Conservation (phyloP, 2,888 invertebrate genomes). For the Agrilus mali region DNA sequence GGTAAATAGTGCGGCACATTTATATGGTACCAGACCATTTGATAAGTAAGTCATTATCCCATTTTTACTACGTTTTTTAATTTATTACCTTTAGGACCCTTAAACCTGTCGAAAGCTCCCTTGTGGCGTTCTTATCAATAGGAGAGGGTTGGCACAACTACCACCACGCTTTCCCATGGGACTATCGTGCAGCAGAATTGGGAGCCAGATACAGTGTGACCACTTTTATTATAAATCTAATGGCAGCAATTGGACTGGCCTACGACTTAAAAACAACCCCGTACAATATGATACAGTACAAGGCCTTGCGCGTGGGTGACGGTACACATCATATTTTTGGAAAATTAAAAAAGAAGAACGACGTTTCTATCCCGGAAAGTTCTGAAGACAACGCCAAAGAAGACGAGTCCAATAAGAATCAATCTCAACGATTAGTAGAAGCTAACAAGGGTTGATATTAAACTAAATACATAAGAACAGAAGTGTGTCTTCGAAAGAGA, state of each 20-base stretch:
- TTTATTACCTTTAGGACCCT: conserved; percentile 36
- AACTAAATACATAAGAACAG: too few relatives aligned
- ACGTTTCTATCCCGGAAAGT: too few relatives aligned
- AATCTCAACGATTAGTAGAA: too few relatives aligned
- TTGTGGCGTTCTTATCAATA: conserved; percentile 45
- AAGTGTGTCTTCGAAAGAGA: too few relatives aligned
- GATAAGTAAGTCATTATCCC: conserved; percentile 43
- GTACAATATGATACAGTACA: conserved; percentile 37
- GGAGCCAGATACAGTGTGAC: conserved; percentile 45
- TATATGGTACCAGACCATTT: conserved; percentile 66
- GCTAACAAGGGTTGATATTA: too few relatives aligned
- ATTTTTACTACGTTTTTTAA: background rate
- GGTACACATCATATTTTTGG: conserved; percentile 38
- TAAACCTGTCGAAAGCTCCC: conserved; percentile 49
- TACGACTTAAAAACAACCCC: conserved; percentile 46
- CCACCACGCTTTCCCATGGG: conserved; percentile 64
- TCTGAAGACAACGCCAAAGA: too few relatives aligned
- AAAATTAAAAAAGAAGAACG: background rate
- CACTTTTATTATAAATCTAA: conserved; percentile 47
- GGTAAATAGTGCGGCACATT: conserved; percentile 71
- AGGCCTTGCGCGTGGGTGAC: conserved; percentile 51
- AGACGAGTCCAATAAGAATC: too few relatives aligned
- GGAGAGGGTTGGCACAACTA: conserved; percentile 70
- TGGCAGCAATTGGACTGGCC: conserved; percentile 46
- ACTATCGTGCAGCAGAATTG: conserved; percentile 46